Percentiles rank a stretch among this genome's conserved stretches.
These are phyloP conservation scores for Ornithoptera priamus DNA, from an alignment of 2,888 invertebrate species.

Conservation along the genomic window DNA sequence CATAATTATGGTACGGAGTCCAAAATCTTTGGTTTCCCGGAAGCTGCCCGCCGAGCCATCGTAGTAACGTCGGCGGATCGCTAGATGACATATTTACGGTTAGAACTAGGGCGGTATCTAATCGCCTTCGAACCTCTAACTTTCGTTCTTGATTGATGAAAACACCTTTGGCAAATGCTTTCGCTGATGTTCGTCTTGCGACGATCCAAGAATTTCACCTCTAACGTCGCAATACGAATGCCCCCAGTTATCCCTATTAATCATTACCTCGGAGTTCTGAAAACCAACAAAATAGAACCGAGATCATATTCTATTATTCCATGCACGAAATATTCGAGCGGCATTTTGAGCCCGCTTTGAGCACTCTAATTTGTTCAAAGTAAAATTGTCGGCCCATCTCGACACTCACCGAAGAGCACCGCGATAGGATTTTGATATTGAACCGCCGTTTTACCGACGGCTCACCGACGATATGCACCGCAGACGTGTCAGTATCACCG, in stretches of 20 bases:
- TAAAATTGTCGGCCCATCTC: slow-evolving; percentile 71
- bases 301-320: slow-evolving; percentile 83
- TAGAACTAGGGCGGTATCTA: slow-evolving; percentile 74
- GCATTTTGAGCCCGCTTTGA: slow-evolving; percentile 34
- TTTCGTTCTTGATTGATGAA: slow-evolving; percentile 85
- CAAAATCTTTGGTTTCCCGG: not conserved
- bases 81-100: too few species aligned
- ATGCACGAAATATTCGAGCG: slow-evolving; percentile 77
- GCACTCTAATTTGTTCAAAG: slow-evolving; percentile 69
- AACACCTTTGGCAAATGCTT: slow-evolving; percentile 74
- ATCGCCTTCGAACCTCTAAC: slow-evolving; percentile 85
- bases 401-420: slow-evolving; percentile 44
- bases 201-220: slow-evolving; percentile 83
- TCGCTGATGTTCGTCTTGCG: slow-evolving; percentile 79
- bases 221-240: slow-evolving; percentile 82
- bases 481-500: slow-evolving; percentile 49
- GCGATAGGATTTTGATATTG: slow-evolving; percentile 41
- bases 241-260: slow-evolving; percentile 81
- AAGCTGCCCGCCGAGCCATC: not conserved
- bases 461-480: slow-evolving; percentile 47
- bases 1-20: not conserved
- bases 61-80: too few species aligned
- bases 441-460: slow-evolving; percentile 45
- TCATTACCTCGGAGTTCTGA: slow-evolving; percentile 78
- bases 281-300: slow-evolving; percentile 83